phyloP scores from a whole-genome alignment of 2,113 vertebrate genomes.

The Myotis lucifugus region DNA sequence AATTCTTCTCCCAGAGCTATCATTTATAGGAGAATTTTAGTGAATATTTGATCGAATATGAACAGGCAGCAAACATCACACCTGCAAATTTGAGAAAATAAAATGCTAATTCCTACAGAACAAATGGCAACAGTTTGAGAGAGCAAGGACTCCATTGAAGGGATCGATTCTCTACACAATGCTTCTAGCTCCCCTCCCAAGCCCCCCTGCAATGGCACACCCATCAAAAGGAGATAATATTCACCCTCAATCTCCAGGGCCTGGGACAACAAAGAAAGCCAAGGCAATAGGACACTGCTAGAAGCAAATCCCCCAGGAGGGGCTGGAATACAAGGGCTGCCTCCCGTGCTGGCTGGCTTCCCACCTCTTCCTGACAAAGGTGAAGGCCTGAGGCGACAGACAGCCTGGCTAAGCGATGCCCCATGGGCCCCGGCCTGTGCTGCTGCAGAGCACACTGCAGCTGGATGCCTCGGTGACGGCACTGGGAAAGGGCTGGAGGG shows the following conservation, averaged over 20 bases:
- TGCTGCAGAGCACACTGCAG: not conserved
- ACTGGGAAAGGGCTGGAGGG: not conserved
- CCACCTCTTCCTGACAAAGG: not conserved
- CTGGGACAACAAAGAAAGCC: not conserved
- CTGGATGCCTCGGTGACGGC: not conserved
- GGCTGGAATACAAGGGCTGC: not conserved
- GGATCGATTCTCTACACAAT: not conserved
- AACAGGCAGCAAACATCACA: not conserved
- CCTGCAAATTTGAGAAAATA: not conserved
- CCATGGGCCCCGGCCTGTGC: not conserved
- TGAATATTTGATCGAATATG: not conserved
- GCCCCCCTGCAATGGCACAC: not conserved
- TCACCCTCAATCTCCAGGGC: not conserved
- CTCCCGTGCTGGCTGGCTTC: not conserved
- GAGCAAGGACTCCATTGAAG: not conserved
- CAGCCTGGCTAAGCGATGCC: not conserved
- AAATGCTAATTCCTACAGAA: conserved; percentile 3
- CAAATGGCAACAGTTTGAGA: not conserved
- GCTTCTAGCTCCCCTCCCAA: not conserved
- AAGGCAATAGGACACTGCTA: not conserved
- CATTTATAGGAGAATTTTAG: not conserved
- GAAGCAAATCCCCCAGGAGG: not conserved
- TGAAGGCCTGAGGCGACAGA: not conserved
- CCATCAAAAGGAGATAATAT: not conserved
- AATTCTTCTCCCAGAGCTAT: not conserved